Base-by-base conservation (phyloP, 2,113 vertebrate genomes). In the Archilochus colubris region DNA sequence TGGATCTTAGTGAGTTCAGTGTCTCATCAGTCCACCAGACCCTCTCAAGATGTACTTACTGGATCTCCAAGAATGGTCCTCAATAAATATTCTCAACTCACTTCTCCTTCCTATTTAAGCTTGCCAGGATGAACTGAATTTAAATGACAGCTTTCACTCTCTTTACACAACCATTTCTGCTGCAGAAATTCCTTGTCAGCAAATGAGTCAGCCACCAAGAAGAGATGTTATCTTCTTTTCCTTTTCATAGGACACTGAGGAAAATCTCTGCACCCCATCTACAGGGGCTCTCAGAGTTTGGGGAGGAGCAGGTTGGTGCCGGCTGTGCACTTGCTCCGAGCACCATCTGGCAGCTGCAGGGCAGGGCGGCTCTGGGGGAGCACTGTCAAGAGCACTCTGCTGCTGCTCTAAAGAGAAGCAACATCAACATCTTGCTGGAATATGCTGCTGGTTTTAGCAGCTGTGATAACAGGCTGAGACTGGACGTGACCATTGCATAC, bases 371-470 rank as follows among this genome's bases (percentile, higher is more conserved):
- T 96, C 96, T 91, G 46, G 92, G 95, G 90, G 88, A 93, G 53
- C 90, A 93, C 90, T 96, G 96, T 96, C 96, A 95, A 54, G 92
- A 94, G 75, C 96, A 93, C 90, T 95, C 85, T 91, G 75, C 88
- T 17, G 36, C 67, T 89, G 75, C 72, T 94, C 75, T 93, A 82
- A 96, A 96, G 82, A 94, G 93, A 31, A 95, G 75, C 24, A 93
- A 13, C 70, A 61, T 84, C 88, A 89, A 87, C 84, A 91, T 91
- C 93, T 94, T 93, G 85, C 84, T 75, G 57, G 93, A 91, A 89
- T 94, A 59, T 53, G 74, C 75, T 74, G 67, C 89, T 82, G 70
- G 36, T 68, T 94, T 89, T 62, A 85, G 67, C 88, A 88, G 82
- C 80, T 85, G 63, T 77, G 82, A 40, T 72, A 90, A 77, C 76